These are phyloP conservation scores for Lipophrys pholis DNA, from an alignment of 2,113 vertebrate species.

Conservation along the genomic window DNA sequence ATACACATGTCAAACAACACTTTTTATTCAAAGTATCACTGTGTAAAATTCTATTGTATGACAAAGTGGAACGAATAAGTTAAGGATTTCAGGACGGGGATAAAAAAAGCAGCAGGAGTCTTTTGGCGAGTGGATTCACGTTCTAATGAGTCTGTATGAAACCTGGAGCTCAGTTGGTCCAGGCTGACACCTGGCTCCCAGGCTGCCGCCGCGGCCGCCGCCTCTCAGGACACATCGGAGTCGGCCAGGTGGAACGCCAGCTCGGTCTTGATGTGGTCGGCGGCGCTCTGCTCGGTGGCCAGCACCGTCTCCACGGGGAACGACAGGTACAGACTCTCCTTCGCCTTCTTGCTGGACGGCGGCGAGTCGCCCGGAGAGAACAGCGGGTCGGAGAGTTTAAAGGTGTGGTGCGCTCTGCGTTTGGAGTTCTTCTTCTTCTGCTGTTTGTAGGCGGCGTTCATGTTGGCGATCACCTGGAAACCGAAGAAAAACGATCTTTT, in stretches of 20 bases:
- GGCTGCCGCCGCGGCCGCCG: too few species aligned
- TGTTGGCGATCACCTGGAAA: conserved; percentile 87
- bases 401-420: conserved; percentile 76
- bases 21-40: conserved; percentile 39
- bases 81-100: conserved; percentile 13
- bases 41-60: conserved; percentile 5
- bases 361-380: conserved; percentile 65
- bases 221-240: conserved; percentile 75
- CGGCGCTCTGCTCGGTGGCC: conserved; percentile 75
- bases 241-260: conserved; percentile 69
- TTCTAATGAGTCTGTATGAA: too few species aligned
- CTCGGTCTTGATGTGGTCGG: conserved; percentile 70
- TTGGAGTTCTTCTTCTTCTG: conserved; percentile 85
- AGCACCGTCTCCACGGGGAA: conserved; percentile 88
- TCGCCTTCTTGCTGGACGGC: conserved; percentile 83
- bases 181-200: too few species aligned
- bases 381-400: conserved; percentile 78
- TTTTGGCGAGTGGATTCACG: too few species aligned
- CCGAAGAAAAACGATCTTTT: neutral
- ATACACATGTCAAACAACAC: conserved; percentile 11
- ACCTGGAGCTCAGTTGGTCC: too few species aligned
- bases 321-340: conserved; percentile 84
- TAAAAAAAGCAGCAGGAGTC: neutral
- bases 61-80: conserved; percentile 40
- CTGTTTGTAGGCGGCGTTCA: conserved; percentile 86